phyloP scores from a whole-genome alignment of 2,113 vertebrate species.

The Conger conger region DNA sequence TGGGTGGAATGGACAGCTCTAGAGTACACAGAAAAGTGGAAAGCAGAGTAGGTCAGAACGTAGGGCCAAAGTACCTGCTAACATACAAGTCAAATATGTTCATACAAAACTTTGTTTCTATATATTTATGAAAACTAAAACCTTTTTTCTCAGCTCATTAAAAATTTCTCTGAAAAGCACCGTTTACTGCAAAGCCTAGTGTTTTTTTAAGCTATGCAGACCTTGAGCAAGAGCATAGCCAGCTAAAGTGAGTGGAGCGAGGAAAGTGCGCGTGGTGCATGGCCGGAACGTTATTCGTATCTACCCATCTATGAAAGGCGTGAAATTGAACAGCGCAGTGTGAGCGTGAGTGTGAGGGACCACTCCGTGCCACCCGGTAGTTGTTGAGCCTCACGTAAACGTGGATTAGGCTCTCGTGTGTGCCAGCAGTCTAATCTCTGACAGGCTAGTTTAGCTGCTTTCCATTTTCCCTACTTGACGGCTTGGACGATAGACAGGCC shows the following conservation, averaged over 20 bases:
- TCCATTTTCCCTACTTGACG: constrained; percentile 10
- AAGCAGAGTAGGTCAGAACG: constrained; percentile 17
- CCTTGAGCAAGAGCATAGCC: neutral
- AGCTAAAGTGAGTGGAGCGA: neutral
- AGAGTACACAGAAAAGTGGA: constrained; percentile 41
- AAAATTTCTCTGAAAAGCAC: neutral
- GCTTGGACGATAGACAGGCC: neutral
- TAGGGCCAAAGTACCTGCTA: neutral
- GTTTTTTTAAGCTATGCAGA: neutral
- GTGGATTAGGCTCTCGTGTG: constrained; percentile 4
- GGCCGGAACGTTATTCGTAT: neutral
- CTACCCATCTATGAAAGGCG: neutral
- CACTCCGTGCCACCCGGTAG: neutral
- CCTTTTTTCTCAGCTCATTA: no score
- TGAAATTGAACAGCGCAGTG: neutral
- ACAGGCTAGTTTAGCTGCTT: constrained; percentile 9
- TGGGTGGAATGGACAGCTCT: constrained; percentile 36
- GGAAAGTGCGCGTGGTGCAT: neutral
- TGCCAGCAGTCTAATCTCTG: neutral
- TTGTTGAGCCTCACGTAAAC: neutral
- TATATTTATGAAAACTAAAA: no score
- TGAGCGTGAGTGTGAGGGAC: neutral
- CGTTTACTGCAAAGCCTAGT: neutral
- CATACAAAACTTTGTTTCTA: neutral
- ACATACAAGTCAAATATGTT: neutral